These are phyloP conservation scores for Megaceryle alcyon DNA, from an alignment of 2,797 vertebrate species.

Conservation along the genomic window DNA sequence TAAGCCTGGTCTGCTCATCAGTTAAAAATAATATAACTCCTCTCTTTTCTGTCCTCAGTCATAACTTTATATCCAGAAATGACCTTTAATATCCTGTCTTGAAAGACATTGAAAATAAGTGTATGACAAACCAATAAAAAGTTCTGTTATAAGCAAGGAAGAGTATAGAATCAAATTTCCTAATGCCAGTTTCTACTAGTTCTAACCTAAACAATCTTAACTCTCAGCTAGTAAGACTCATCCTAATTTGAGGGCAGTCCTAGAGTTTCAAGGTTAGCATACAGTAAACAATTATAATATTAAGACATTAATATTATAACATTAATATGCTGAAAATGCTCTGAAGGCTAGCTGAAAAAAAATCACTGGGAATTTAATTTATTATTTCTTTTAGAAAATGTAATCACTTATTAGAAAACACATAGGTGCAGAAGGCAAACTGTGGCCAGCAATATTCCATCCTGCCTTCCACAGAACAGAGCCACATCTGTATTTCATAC, in stretches of 20 bases:
- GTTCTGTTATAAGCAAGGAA: background rate
- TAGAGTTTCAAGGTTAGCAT: background rate
- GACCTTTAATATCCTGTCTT: constrained; percentile 13
- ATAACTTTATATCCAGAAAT: background rate
- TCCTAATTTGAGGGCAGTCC: background rate
- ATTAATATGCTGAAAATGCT: background rate
- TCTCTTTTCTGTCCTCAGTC: background rate
- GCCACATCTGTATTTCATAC: background rate
- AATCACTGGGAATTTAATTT: background rate
- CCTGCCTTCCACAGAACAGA: background rate
- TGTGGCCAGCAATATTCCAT: background rate
- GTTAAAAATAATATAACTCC: background rate
- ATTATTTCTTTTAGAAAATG: background rate
- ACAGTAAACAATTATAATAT: background rate
- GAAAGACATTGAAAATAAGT: background rate
- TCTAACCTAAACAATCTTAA: background rate
- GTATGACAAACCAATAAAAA: background rate
- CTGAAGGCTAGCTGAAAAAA: background rate
- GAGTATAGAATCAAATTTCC: background rate
- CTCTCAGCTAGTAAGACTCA: background rate
- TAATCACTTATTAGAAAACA: background rate
- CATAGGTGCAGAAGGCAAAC: background rate
- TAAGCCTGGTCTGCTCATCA: background rate
- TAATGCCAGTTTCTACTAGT: background rate
- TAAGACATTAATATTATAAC: background rate